Evolutionary conservation across 1,140 invertebrate species (phyloP), one percentile per base, ranked within the genome.

Genomic region (Megathymus violae): DNA sequence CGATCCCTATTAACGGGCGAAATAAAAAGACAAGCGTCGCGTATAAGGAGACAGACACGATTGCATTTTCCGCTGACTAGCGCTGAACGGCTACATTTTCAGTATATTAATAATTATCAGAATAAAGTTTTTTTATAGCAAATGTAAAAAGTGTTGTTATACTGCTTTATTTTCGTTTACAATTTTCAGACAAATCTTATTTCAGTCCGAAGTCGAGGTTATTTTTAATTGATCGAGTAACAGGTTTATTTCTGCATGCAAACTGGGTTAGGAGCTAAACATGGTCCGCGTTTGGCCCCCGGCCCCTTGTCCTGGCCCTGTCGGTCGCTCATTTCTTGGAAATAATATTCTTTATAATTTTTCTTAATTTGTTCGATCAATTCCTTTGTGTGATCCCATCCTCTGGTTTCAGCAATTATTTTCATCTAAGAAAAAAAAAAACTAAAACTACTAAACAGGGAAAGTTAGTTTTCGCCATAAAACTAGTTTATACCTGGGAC

Each of bases 331-430:
- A 82, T 73, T 19, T 86, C 81, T 58, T 66, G 80, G 79, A 90
- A 90, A 65, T 65, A 76, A 46, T 75, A 87, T 15, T 90, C 81
- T 27, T 82, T 88, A 59, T 79, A 90, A 27, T 85, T 50, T 69
- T 82, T 85, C 67, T 90, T 90, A 1, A 88, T 66, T n/a, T 60
- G 27, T 27, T 88, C 83, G 19, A 88, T 67, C 47, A 98, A 78
- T 75, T 95, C 91, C 48, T 94, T 89, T 7, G 94, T 94, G 82
- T 98, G 97, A 0, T 95, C 94, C 82, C 93, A 93, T 72, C 97
- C 97, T 76, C 95, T 92, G 0, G 97, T 98, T 90, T 98, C 97
- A 71, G 94, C 96, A 9, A 97, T 93, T 0, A 97, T 94, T 91
- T 96, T 96, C 10, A 96, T 92, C 94, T 95, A 80, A 43, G 88